Base-by-base conservation (phyloP, 2,888 invertebrate genomes). In the Bembecia ichneumoniformis region DNA sequence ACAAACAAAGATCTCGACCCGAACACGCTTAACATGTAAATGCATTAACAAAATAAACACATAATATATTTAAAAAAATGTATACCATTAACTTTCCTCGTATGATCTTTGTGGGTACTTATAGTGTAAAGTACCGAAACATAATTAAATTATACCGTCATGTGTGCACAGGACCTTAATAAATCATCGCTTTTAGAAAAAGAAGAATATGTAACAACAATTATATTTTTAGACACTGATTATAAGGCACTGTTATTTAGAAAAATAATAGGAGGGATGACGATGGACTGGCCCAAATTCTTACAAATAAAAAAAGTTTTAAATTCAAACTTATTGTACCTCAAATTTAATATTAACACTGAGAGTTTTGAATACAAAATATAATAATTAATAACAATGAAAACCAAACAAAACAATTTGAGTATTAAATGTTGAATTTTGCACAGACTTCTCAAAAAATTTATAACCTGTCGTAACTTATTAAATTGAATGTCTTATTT, bases 181-280 rank as follows among this genome's bases (percentile, higher is more conserved):
- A 35, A 35, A 7, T 35, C 11, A 35, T 35, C 35, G 40, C n/a
- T 40, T 40, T 14, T 40, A 14, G 5, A 40, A 40, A n/a, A 47
- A 45, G 17, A 51, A 13, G 20, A 52, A 58, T 46, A 51, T 55
- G 28, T 45, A 48, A 50, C 49, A 34, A 53, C 55, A 52, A 55
- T 48, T 35, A 55, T 50, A 55, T 50, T 50, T 57, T 52, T 63
- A 58, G 56, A 60, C 59, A 63, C 59, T 55, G 56, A 60, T 60
- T 53, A 56, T 74, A 77, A 77, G 76, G 77, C 77, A 77, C 77
- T 76, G 66, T 58, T 58, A 57, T 61, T 59, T 63, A 45, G 44
- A 65, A 59, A 58, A 58, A 52, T 60, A 45, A 46, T 50, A 50
- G 50, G 52, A 43, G 55, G 47, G 46, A 47, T 40, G 13, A n/a